Evolutionary conservation across 2,888 invertebrate genomes (phyloP).

Genomic region (Stegana nigrithorax): DNA sequence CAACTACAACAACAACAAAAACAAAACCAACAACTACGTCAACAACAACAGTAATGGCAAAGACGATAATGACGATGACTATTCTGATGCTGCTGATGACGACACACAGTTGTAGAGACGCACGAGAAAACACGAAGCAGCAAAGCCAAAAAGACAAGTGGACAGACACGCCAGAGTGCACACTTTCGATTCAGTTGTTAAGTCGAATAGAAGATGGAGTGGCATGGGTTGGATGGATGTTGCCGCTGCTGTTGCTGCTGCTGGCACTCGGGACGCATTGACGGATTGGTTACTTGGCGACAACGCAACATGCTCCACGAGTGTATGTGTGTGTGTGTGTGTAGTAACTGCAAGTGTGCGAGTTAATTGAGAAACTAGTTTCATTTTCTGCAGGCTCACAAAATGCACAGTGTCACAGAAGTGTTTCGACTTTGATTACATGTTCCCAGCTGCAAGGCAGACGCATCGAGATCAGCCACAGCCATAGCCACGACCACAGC

Average conservation of each 20-base stretch:
- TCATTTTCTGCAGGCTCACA: constrained; percentile 35
- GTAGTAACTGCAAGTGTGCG: constrained; percentile 28
- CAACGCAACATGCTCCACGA: constrained; percentile 48
- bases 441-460: constrained; percentile 19
- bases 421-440: constrained; percentile 19
- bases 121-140: too few relatives aligned
- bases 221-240: neutral
- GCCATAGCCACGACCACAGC: neutral
- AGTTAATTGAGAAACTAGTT: constrained; percentile 59
- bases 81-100: neutral
- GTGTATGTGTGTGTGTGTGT: constrained; percentile 17
- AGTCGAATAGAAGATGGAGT: neutral
- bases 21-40: constrained; percentile 22
- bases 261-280: constrained; percentile 45
- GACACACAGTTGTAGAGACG: neutral
- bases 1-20: constrained; percentile 37
- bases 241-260: constrained; percentile 50
- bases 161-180: too few relatives aligned
- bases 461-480: neutral
- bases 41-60: constrained; percentile 21
- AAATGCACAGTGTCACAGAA: constrained; percentile 13
- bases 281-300: constrained; percentile 60
- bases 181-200: too few relatives aligned
- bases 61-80: constrained; percentile 24
- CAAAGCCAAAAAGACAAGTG: too few relatives aligned